Conservation (phyloP, 2,113 vertebrate genomes). For the Esox niger region DNA sequence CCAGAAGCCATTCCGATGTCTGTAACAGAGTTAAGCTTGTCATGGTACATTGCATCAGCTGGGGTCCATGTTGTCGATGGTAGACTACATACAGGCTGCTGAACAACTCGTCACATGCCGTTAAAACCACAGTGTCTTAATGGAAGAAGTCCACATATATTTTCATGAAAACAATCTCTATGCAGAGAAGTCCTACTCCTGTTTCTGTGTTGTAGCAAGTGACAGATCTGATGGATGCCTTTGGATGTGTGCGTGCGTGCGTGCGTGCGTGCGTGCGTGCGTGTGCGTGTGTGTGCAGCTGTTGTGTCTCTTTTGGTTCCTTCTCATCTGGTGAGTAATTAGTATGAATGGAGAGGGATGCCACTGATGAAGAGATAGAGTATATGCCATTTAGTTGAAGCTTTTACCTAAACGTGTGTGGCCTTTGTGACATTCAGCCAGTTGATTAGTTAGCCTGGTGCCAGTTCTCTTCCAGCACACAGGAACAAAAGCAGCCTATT, state of each 20-base stretch:
- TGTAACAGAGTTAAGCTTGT: background rate
- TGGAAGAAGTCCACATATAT: no score
- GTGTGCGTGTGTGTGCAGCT: slow-evolving; percentile 7
- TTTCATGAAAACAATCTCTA: no score
- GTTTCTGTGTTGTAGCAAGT: no score
- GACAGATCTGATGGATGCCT: no score
- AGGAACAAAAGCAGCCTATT: slow-evolving; percentile 35
- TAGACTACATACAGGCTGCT: background rate
- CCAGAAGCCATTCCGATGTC: background rate
- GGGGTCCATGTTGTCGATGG: background rate
- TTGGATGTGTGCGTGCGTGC: background rate
- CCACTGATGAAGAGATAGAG: slow-evolving; percentile 59
- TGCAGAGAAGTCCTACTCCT: no score
- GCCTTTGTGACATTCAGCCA: slow-evolving; percentile 48
- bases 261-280: background rate
- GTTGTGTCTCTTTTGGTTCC: background rate
- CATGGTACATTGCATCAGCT: slow-evolving; percentile 1
- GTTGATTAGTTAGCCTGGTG: slow-evolving; percentile 37
- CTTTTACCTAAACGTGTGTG: no score
- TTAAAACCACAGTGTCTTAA: no score
- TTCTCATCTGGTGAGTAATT: slow-evolving; percentile 43
- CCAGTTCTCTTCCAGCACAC: slow-evolving; percentile 24
- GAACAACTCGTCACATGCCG: background rate
- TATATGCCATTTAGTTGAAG: no score
- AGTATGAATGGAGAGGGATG: slow-evolving; percentile 58